These are phyloP conservation scores for Dryobates pubescens DNA, from an alignment of 2,797 vertebrate species.

Conservation along the genomic window DNA sequence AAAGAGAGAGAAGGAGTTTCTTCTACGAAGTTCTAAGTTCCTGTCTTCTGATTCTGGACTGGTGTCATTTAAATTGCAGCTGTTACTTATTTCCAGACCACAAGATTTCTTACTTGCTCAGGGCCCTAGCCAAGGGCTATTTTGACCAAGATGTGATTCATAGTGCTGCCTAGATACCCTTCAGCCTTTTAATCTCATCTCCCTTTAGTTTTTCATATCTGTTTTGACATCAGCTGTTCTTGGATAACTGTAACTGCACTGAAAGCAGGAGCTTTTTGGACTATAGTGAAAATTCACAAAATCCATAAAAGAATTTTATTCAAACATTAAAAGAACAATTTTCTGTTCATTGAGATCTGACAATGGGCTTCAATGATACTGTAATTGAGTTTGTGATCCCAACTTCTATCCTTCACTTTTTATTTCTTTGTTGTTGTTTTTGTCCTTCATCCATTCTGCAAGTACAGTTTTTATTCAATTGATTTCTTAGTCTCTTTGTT, in stretches of 20 bases:
- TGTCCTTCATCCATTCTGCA: not conserved
- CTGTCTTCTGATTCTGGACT: not conserved
- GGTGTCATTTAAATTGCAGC: not conserved
- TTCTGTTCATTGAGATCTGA: not conserved
- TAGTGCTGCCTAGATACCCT: not conserved
- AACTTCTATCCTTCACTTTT: not conserved
- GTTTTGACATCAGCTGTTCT: not conserved
- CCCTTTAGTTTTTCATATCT: not conserved
- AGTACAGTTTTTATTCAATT: not conserved
- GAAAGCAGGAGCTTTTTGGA: not conserved
- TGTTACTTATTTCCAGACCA: not conserved
- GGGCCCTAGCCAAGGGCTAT: not conserved
- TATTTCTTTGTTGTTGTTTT: not conserved
- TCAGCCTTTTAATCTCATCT: not conserved
- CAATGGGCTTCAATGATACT: not conserved
- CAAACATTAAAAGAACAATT: not conserved
- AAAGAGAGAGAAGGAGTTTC: not conserved
- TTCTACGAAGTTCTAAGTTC: not conserved
- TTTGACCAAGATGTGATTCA: not conserved
- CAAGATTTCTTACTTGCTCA: not conserved
- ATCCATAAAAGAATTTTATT: slow-evolving; percentile 4
- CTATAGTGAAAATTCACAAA: not conserved
- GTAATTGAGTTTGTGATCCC: not conserved
- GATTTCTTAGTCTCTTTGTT: not conserved
- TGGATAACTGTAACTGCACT: not conserved